Evolutionary conservation across 2,888 invertebrate genomes (phyloP).

Genomic region (Drosophila colorata): DNA sequence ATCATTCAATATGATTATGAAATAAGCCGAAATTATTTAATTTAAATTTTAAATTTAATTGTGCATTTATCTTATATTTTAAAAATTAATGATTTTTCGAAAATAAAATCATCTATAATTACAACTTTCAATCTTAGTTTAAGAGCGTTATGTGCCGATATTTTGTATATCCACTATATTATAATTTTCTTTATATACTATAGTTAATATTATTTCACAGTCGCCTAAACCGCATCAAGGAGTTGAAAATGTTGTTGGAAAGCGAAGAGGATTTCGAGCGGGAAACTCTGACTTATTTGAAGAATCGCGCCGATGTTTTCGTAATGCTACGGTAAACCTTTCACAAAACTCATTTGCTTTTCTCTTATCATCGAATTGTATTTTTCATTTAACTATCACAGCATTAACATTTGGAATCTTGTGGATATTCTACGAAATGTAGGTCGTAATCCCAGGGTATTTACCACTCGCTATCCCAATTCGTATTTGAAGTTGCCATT

Average conservation of each 20-base stretch:
- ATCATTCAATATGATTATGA: too few relatives aligned
- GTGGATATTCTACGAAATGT: conserved; percentile 80
- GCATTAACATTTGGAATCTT: conserved; percentile 79
- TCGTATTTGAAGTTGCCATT: conserved; percentile 81
- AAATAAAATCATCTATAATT: too few relatives aligned
- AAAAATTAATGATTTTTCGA: too few relatives aligned
- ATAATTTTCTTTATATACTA: too few relatives aligned
- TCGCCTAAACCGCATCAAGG: conserved; percentile 71
- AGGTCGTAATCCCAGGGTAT: conserved; percentile 55
- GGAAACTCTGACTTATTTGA: conserved; percentile 58
- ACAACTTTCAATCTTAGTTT: too few relatives aligned
- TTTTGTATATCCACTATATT: too few relatives aligned
- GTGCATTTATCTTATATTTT: too few relatives aligned
- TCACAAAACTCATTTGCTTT: too few relatives aligned
- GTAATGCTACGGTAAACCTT: conserved; percentile 1
- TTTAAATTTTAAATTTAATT: too few relatives aligned
- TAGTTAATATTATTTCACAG: conserved; percentile 42
- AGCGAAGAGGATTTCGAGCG: conserved; percentile 59
- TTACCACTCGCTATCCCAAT: conserved; percentile 69
- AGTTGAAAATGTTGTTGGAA: conserved; percentile 60
- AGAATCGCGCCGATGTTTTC: conserved; percentile 64
- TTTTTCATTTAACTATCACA: conserved; percentile 19
- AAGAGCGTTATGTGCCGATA: too few relatives aligned
- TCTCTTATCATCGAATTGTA: neutral
- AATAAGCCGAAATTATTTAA: too few relatives aligned